Evolutionary conservation across 2,113 vertebrate species (phyloP).

Genomic region (Amblyornis subalaris): DNA sequence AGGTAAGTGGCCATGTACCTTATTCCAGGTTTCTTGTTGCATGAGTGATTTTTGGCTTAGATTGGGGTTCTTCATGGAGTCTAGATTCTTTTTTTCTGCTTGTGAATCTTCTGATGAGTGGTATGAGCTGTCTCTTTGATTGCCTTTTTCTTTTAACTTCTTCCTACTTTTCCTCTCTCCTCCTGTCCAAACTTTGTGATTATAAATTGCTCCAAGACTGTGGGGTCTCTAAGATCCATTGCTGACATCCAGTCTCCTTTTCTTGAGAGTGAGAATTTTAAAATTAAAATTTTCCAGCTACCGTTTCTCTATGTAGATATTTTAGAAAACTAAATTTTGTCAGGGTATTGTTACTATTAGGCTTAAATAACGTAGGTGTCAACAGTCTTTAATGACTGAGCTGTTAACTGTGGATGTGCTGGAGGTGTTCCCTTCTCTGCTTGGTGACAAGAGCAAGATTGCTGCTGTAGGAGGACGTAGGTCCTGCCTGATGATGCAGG

Average conservation of each 20-base stretch:
- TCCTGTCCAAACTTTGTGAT: neutral
- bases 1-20: neutral
- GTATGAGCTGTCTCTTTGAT: neutral
- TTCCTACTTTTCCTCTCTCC: neutral
- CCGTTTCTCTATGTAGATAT: neutral
- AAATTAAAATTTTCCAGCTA: neutral
- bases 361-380: neutral
- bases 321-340: neutral
- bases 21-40: neutral
- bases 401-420: neutral
- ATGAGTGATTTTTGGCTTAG: neutral
- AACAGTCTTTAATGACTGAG: neutral
- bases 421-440: neutral
- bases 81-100: neutral
- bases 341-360: neutral
- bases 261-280: neutral
- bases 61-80: neutral
- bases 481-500: conserved; percentile 15
- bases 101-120: neutral
- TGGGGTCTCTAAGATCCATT: neutral
- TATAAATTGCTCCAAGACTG: neutral
- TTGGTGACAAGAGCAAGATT: neutral
- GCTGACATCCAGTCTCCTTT: neutral
- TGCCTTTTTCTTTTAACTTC: neutral
- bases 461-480: conserved; percentile 6